phyloP scores from a whole-genome alignment of 2,113 vertebrate genomes.

The human region GRCh38 chr13:97335001-97335500 shows the following conservation, averaged over 20 bases:
- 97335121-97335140: background rate
- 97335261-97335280: conserved; percentile 59
- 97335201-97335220: background rate
- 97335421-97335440: background rate
- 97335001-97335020: background rate
- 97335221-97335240: background rate
- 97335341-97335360: conserved; percentile 41
- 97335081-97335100: background rate
- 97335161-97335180: conserved; percentile 25
- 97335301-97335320: conserved; percentile 10
- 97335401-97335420: conserved; percentile 4
- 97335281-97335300: background rate
- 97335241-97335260: conserved; percentile 24
- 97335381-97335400: conserved; percentile 13
- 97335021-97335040: background rate
- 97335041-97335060: background rate
- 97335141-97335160: background rate
- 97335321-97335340: background rate
- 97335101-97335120: background rate
- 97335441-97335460: background rate
- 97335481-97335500: background rate
- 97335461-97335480: background rate
- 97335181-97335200: conserved; percentile 37
- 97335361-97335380: conserved; percentile 66
- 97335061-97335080: background rate